phyloP scores from a whole-genome alignment of 1,140 invertebrate species.

The Macrocentrus cingulum region DNA sequence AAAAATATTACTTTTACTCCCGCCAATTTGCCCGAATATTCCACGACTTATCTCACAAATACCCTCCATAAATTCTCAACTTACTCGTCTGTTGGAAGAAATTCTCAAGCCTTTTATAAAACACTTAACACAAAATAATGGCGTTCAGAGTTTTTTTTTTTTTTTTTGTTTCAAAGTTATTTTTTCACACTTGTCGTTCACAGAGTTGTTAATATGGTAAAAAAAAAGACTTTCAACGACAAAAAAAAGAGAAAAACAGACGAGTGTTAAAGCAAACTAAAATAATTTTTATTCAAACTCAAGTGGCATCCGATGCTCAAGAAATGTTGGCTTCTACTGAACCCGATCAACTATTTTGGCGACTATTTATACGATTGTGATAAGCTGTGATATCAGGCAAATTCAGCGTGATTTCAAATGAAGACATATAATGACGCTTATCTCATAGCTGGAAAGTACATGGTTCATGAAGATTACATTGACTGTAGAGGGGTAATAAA shows the following conservation, averaged over 20 bases:
- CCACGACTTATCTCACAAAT: too few species aligned
- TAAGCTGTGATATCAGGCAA: conserved; percentile 50
- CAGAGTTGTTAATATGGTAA: conserved; percentile 13
- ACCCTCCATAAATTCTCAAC: too few species aligned
- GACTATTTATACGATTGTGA: conserved; percentile 51
- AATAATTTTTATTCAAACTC: neutral
- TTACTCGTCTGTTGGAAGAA: conserved; percentile 45
- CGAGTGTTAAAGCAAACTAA: neutral
- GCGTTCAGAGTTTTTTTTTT: too few species aligned
- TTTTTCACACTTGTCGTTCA: too few species aligned
- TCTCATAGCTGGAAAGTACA: conserved; percentile 42
- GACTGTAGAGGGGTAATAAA: conserved; percentile 24
- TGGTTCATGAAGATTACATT: conserved; percentile 38
- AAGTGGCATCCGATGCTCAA: neutral
- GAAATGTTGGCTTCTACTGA: conserved; percentile 37
- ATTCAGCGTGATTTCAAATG: conserved; percentile 36
- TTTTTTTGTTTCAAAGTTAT: too few species aligned
- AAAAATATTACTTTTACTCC: too few species aligned
- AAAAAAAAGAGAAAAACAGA: conserved; percentile 1
- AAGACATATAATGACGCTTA: conserved; percentile 39
- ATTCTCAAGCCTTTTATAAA: conserved; percentile 51
- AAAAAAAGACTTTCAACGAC: neutral
- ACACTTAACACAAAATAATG: conserved; percentile 18
- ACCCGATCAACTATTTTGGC: conserved; percentile 40
- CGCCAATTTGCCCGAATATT: too few species aligned